Percentiles rank a stretch among this genome's conserved stretches.
phyloP scores from a whole-genome alignment of 2,113 vertebrate species.

The Seriola quinqueradiata region DNA sequence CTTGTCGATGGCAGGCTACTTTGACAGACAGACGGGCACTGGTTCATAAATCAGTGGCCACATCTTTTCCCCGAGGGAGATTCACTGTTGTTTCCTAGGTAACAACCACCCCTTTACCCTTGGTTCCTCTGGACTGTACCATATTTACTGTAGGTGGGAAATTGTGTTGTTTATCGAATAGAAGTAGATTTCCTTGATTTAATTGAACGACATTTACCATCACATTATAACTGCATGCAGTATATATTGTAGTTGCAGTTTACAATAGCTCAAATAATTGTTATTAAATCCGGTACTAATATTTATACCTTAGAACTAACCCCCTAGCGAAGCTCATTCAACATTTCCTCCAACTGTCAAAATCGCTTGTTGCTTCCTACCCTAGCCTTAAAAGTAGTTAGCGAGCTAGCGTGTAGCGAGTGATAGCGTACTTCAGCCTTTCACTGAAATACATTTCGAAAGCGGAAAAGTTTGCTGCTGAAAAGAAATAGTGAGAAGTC shows the following conservation, averaged over 20 bases:
- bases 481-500: not conserved
- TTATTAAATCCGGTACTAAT: not conserved
- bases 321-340: slow-evolving; percentile 31
- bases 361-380: slow-evolving; percentile 85
- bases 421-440: slow-evolving; percentile 4
- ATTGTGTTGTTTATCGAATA: not conserved
- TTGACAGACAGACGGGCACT: slow-evolving; percentile 62
- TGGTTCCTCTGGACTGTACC: slow-evolving; percentile 78
- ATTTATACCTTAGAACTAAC: not conserved
- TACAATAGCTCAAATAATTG: rapidly evolving
- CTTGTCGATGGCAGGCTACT: slow-evolving; percentile 22
- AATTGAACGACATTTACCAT: rapidly evolving
- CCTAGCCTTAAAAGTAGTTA: slow-evolving; percentile 83
- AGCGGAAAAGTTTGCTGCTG: slow-evolving; percentile 51
- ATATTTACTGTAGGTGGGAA: slow-evolving; percentile 52
- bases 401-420: slow-evolving; percentile 65
- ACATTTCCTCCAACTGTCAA: slow-evolving; percentile 83
- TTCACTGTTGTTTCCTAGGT: slow-evolving; percentile 85
- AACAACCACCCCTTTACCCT: slow-evolving; percentile 80
- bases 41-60: slow-evolving; percentile 78
- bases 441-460: slow-evolving; percentile 14
- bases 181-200: not conserved
- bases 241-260: rapidly evolving
- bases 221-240: rapidly evolving
- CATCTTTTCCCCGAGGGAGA: slow-evolving; percentile 76